Evolutionary conservation across 2,888 invertebrate species (phyloP), one percentile per base, ranked within the genome.

Genomic region (Eupeodes latifasciatus): DNA sequence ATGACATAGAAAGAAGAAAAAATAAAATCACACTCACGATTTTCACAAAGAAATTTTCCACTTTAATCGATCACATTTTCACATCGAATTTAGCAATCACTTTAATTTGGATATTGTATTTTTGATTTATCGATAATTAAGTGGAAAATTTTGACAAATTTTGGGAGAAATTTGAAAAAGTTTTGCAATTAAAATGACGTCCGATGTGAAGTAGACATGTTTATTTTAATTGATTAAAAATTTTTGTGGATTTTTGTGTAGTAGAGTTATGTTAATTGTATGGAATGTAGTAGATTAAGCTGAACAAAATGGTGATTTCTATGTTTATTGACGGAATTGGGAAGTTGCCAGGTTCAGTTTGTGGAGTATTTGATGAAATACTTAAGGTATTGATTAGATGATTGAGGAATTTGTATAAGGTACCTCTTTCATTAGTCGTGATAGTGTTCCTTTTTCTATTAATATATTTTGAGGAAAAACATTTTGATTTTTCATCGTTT

Each of bases 1-100:
- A 93, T 93, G 93, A 92, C 93, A 93, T 91, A 93, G 91, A 92
- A 71, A 71, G 71, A 71, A 55, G 55, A 67, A 55, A 71, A 71
- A 66, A 27, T 27, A 27, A 71, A 92, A 91, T 91, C 81, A 84
- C 87, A 88, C 88, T 88, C 88, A 88, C 88, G 78, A 81, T 88
- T 88, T 88, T 88, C 81, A 88, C 88, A 81, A 81, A 81, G 88
- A 57, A 75, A 88, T 88, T 88, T 84, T 72, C 87, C 87, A 87
- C 87, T 71, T 59, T 71, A 53, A 81, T 79, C 75, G 81, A 44
- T 88, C 85, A 88, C 85, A 88, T 88, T 88, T 88, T 88, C 85
- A 81, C 85, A 51, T 80, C 36, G 69, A 53, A 71, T 61, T 61
- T 69, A 12, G 59, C 44, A 76, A 80, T 71, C 77, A 72, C 44